These are phyloP conservation scores for Silvanus unidentatus DNA, from an alignment of 2,888 invertebrate genomes.

Conservation along the genomic window DNA sequence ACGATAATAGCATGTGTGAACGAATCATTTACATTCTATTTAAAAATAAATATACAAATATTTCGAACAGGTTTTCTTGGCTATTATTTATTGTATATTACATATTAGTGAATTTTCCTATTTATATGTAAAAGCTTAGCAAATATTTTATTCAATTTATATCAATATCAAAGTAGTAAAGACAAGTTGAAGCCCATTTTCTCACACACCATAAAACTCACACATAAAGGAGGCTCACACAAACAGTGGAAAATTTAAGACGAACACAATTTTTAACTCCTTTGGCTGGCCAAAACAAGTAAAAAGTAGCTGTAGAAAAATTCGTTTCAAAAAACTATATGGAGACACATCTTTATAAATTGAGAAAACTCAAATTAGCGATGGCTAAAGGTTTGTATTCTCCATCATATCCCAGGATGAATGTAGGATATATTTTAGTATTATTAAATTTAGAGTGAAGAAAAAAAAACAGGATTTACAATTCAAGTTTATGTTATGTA, in stretches of 20 bases:
- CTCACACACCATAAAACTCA: conserved; percentile 20
- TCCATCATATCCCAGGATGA: conserved; percentile 4
- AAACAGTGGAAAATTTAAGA: conserved; percentile 21
- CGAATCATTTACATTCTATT: conserved; percentile 3
- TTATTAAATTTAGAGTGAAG: conserved; percentile 2
- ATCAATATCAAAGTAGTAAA: neutral
- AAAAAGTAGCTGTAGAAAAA: conserved; percentile 25
- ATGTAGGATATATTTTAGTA: neutral
- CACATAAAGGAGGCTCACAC: conserved; percentile 19
- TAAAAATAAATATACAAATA: conserved; percentile 2
- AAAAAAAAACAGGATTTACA: conserved; percentile 6
- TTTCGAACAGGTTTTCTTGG: conserved; percentile 2
- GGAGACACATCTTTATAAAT: conserved; percentile 42
- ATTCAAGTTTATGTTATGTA: conserved; percentile 9
- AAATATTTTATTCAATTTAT: conserved; percentile 6
- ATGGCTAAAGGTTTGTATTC: conserved; percentile 21
- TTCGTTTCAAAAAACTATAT: conserved; percentile 19
- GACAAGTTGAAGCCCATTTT: conserved; percentile 16
- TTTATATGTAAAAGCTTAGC: conserved; percentile 6
- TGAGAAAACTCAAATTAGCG: conserved; percentile 11
- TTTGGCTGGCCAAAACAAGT: conserved; percentile 31
- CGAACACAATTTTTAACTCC: conserved; percentile 28
- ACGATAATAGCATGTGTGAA: neutral
- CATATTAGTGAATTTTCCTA: neutral
- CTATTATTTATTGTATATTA: neutral